Percentiles rank a stretch among this genome's conserved stretches.
phyloP scores from a whole-genome alignment of 2,113 vertebrate species.

The Serilophus lunatus region DNA sequence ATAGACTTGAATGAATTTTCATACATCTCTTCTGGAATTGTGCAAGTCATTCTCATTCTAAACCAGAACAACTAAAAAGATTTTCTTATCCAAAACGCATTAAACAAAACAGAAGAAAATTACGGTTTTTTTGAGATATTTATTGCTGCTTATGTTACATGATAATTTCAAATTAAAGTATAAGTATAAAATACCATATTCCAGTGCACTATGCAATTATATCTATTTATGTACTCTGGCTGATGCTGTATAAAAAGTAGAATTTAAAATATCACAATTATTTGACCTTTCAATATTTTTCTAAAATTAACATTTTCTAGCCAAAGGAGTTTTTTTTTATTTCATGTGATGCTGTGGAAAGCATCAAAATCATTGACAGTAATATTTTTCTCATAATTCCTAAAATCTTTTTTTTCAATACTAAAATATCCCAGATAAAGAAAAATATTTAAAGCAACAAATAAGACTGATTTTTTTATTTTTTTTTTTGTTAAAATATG shows the following conservation, averaged over 20 bases:
- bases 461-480: not conserved
- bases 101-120: not conserved
- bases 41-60: not conserved
- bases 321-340: not conserved
- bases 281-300: not conserved
- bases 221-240: not conserved
- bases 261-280: not conserved
- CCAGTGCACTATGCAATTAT: not conserved
- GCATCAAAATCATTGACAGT: not conserved
- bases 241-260: not conserved
- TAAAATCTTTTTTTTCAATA: not conserved
- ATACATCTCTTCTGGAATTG: not conserved
- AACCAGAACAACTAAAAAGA: not conserved
- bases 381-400: not conserved
- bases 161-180: not conserved
- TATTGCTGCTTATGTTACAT: not conserved
- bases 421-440: not conserved
- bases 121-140: not conserved
- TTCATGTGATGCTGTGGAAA: not conserved
- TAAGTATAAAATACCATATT: not conserved
- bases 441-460: slow-evolving; percentile 22
- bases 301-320: not conserved
- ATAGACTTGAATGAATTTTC: not conserved
- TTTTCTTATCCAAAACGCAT: not conserved
- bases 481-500: not conserved